phyloP scores from a whole-genome alignment of 2,888 invertebrate genomes.

The Calameuta idolon region DNA sequence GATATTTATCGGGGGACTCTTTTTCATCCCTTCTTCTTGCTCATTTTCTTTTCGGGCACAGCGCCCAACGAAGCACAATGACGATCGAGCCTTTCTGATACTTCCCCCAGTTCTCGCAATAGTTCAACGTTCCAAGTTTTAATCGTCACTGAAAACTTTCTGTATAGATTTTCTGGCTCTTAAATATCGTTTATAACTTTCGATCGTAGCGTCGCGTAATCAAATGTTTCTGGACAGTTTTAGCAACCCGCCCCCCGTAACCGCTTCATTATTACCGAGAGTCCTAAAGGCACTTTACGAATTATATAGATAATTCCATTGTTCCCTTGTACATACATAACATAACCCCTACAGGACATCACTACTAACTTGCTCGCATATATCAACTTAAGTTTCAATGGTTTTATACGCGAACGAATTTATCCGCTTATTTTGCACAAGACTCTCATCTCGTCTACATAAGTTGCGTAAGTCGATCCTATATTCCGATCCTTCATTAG shows the following conservation, averaged over 20 bases:
- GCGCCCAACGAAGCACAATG: not conserved
- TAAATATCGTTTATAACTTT: too few relatives aligned
- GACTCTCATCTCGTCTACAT: not conserved
- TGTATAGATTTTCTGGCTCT: not conserved
- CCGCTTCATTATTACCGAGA: too few relatives aligned
- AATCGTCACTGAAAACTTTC: not conserved
- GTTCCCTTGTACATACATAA: not conserved
- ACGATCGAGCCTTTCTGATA: not conserved
- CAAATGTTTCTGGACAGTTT: not conserved
- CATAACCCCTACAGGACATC: not conserved
- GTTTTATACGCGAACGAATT: not conserved
- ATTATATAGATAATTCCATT: not conserved
- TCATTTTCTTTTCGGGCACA: not conserved
- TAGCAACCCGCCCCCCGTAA: too few relatives aligned
- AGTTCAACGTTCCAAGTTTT: not conserved
- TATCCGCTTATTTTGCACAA: not conserved
- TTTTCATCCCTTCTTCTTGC: not conserved
- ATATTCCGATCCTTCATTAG: not conserved
- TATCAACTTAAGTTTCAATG: not conserved
- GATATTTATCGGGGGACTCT: not conserved
- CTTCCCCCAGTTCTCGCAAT: not conserved
- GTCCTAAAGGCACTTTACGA: not conserved
- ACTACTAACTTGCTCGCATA: not conserved
- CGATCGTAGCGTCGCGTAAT: not conserved
- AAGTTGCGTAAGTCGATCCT: not conserved